Evolutionary conservation across 2,888 invertebrate genomes (phyloP).

Genomic region (Hoplodrina ambigua): DNA sequence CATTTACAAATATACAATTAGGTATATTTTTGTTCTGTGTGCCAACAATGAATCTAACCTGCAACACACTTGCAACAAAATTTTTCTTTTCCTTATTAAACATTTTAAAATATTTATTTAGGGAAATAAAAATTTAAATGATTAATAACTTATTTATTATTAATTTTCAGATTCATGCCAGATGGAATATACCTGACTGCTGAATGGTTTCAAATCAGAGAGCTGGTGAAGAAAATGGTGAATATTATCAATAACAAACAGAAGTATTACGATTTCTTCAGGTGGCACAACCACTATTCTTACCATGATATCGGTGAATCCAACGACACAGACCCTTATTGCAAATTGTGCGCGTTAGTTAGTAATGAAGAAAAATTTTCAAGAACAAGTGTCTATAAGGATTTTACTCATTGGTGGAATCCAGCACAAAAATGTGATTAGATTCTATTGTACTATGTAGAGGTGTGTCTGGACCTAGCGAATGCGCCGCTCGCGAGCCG

Average conservation of each 20-base stretch:
- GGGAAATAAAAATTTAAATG: too few relatives aligned
- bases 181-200: conserved; percentile 63
- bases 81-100: too few relatives aligned
- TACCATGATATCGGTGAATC: conserved; percentile 56
- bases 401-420: conserved; percentile 64
- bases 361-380: conserved; percentile 24
- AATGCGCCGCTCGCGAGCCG: too few relatives aligned
- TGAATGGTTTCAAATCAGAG: conserved; percentile 11
- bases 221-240: conserved; percentile 63
- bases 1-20: too few relatives aligned
- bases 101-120: too few relatives aligned
- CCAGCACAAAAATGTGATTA: conserved; percentile 32
- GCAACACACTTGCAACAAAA: too few relatives aligned
- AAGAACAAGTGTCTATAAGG: conserved; percentile 32
- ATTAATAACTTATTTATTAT: background rate
- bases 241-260: conserved; percentile 62
- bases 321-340: conserved; percentile 54
- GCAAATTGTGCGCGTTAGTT: conserved; percentile 57
- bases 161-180: conserved; percentile 67
- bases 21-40: too few relatives aligned
- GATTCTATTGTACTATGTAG: too few relatives aligned
- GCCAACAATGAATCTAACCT: too few relatives aligned
- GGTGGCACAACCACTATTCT: conserved; percentile 71
- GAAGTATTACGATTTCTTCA: conserved; percentile 67
- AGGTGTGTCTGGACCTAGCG: too few relatives aligned